A percentile compares a stretch with the other conserved stretches of the same genome.
Evolutionary conservation across 2,113 vertebrate species (phyloP).

Genomic region (Phaetusa simplex): DNA sequence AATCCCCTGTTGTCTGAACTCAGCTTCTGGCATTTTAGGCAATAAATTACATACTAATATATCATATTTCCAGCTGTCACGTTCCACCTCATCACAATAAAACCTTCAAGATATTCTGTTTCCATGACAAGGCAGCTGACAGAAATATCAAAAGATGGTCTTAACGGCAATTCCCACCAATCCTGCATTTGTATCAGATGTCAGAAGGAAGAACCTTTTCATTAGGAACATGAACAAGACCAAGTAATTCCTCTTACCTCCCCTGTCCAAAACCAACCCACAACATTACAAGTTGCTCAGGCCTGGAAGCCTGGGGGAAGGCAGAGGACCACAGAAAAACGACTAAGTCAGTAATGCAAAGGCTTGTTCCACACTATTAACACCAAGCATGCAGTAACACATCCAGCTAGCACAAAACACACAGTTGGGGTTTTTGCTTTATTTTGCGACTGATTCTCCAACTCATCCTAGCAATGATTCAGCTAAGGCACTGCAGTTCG

Average conservation of each 20-base stretch:
- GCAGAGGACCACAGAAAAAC: background rate
- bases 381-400: background rate
- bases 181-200: background rate
- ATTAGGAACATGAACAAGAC: background rate
- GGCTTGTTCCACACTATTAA: background rate
- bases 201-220: background rate
- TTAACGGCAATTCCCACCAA: background rate
- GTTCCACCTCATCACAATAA: background rate
- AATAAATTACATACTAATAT: background rate
- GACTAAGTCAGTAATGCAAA: background rate
- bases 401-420: background rate
- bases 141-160: background rate
- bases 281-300: background rate
- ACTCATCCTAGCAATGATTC: background rate
- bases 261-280: background rate
- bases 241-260: background rate
- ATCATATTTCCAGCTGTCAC: background rate
- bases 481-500: background rate
- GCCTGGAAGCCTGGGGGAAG: background rate
- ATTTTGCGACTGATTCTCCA: background rate
- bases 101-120: background rate
- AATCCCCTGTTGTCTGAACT: background rate
- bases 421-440: background rate
- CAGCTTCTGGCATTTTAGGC: background rate
- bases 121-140: background rate